phyloP scores from a whole-genome alignment of 2,888 invertebrate genomes.

The Opisthograptis luteolata region DNA sequence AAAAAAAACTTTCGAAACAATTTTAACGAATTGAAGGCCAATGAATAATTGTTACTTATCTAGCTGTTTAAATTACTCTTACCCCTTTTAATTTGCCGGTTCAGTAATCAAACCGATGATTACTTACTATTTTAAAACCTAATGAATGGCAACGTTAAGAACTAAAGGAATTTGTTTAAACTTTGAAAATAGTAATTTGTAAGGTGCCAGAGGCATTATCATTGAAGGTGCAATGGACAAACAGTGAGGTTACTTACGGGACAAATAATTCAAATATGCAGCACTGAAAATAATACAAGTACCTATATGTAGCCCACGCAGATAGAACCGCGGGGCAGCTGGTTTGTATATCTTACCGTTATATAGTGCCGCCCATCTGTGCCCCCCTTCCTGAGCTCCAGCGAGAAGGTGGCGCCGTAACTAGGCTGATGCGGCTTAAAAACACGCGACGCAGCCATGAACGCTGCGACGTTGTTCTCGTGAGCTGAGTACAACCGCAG shows the following conservation, averaged over 20 bases:
- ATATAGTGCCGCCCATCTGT: constrained; percentile 65
- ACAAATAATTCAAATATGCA: too few relatives aligned
- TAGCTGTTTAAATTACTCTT: too few relatives aligned
- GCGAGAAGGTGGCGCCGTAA: constrained; percentile 81
- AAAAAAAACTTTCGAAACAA: background rate
- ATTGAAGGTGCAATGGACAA: too few relatives aligned
- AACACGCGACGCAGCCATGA: constrained; percentile 82
- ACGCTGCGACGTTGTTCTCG: constrained; percentile 86
- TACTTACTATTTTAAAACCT: constrained; percentile 1
- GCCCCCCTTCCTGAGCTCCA: constrained; percentile 76
- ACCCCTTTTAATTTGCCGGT: constrained; percentile 8
- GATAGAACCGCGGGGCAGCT: too few relatives aligned
- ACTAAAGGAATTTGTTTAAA: too few relatives aligned
- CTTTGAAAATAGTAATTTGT: too few relatives aligned
- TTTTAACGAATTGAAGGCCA: background rate
- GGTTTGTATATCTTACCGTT: constrained; percentile 60
- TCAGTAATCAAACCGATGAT: constrained; percentile 15
- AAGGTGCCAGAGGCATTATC: too few relatives aligned
- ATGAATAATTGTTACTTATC: background rate
- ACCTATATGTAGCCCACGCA: too few relatives aligned
- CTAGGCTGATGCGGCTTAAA: constrained; percentile 84
- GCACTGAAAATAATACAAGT: too few relatives aligned
- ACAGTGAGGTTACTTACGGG: too few relatives aligned
- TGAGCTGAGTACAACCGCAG: constrained; percentile 84
- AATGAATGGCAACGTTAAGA: too few relatives aligned